Percentiles rank a stretch among this genome's conserved stretches.
Conservation (phyloP, 2,797 vertebrate species). For the Ceryle rudis region DNA sequence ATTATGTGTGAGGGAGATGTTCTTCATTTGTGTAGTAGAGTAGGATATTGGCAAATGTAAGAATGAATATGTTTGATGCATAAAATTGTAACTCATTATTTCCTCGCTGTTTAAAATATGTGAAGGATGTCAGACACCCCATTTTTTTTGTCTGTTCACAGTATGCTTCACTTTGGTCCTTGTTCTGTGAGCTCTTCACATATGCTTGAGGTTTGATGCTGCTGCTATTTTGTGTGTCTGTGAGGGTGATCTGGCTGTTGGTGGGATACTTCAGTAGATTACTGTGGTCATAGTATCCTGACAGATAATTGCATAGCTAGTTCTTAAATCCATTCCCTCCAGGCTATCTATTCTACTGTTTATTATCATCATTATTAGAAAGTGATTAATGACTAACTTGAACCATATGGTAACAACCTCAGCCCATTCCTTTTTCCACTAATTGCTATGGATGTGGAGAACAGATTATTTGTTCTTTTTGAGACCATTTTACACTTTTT, state of each 20-base stretch:
- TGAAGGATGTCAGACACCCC: not conserved
- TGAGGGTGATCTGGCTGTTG: not conserved
- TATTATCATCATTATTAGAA: not conserved
- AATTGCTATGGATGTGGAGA: rapidly evolving
- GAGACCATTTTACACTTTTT: not conserved
- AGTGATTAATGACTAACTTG: not conserved
- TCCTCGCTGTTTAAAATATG: not conserved
- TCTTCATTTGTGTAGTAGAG: slow-evolving; percentile 7
- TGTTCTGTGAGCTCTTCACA: not conserved
- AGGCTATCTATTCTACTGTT: not conserved
- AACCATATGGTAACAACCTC: not conserved
- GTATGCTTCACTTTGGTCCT: not conserved
- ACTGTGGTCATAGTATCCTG: not conserved
- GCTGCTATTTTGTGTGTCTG: not conserved
- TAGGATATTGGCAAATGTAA: not conserved
- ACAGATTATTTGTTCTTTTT: not conserved
- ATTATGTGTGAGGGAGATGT: not conserved
- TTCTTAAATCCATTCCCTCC: not conserved
- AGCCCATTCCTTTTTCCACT: not conserved
- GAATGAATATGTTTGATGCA: not conserved
- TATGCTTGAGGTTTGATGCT: rapidly evolving
- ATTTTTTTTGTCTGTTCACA: not conserved
- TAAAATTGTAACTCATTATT: not conserved
- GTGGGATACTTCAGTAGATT: not conserved
- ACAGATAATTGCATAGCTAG: not conserved